Evolutionary conservation across 2,113 vertebrate species (phyloP).

Genomic region (Porphyrio hochstetteri): DNA sequence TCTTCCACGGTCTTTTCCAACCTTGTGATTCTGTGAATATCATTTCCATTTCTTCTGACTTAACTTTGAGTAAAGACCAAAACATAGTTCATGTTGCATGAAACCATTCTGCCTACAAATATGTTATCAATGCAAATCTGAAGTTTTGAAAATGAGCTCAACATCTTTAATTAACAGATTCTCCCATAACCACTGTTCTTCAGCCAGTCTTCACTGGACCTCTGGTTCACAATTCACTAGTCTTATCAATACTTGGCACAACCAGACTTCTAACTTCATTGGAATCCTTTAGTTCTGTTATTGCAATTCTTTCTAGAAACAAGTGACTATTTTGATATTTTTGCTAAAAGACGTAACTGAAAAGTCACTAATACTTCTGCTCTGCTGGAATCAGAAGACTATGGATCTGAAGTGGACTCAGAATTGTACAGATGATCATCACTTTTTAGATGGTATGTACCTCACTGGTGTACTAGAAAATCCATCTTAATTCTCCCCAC

Average conservation of each 20-base stretch:
- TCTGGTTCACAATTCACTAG: neutral
- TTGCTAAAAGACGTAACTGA: neutral
- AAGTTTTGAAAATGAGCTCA: neutral
- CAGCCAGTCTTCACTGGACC: neutral
- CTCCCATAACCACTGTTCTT: neutral
- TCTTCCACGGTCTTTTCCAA: too few species aligned
- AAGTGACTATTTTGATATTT: neutral
- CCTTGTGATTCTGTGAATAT: too few species aligned
- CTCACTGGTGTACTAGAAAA: neutral
- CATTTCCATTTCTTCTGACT: neutral
- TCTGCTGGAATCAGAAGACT: neutral
- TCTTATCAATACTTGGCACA: neutral
- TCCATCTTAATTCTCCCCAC: neutral
- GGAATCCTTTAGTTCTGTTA: neutral
- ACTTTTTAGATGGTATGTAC: neutral
- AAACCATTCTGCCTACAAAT: neutral
- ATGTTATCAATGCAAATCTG: neutral
- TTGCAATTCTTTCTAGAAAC: neutral
- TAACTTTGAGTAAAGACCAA: neutral
- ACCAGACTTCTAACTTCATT: neutral
- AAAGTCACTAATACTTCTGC: neutral
- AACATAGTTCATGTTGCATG: neutral
- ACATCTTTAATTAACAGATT: neutral
- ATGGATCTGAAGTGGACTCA: neutral
- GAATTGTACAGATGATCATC: neutral